Percentiles rank a stretch among this genome's conserved stretches.
These are phyloP conservation scores for Phoxinus phoxinus DNA, from an alignment of 2,113 vertebrate species.

Conservation along the genomic window DNA sequence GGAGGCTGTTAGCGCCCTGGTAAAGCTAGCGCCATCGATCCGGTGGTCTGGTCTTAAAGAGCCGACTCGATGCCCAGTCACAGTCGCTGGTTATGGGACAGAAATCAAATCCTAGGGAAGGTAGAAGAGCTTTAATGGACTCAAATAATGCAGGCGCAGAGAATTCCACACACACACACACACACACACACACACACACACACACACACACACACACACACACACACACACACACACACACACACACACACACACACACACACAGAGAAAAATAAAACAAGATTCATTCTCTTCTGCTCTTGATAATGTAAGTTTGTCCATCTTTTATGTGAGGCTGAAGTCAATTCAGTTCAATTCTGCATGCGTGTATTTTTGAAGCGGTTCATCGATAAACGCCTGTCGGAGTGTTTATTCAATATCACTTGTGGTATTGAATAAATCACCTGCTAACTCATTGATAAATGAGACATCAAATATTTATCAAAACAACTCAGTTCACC, in stretches of 20 bases:
- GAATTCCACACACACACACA: conserved; percentile 37
- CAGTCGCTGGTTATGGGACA: conserved; percentile 50
- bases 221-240: conserved; percentile 31
- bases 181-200: conserved; percentile 38
- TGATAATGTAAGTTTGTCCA: conserved; percentile 59
- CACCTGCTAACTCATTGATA: conserved; percentile 63
- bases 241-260: conserved; percentile 39
- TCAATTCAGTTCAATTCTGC: conserved; percentile 67
- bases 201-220: conserved; percentile 17
- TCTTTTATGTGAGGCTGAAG: conserved; percentile 56
- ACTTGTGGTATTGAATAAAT: conserved; percentile 44
- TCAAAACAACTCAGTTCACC: conserved; percentile 62
- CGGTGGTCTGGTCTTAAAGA: conserved; percentile 59
- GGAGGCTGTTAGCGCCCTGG: conserved; percentile 38
- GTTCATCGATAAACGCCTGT: conserved; percentile 63
- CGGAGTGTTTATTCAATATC: conserved; percentile 50
- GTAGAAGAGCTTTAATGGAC: conserved; percentile 57
- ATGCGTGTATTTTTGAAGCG: conserved; percentile 67
- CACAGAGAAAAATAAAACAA: conserved; percentile 26
- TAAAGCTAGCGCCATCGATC: conserved; percentile 54
- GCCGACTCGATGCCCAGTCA: conserved; percentile 58
- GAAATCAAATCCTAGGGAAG: conserved; percentile 54
- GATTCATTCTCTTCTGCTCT: conserved; percentile 42
- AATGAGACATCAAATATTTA: conserved; percentile 70
- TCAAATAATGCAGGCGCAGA: conserved; percentile 54